These are phyloP conservation scores for Hoplodrina blanda DNA, from an alignment of 2,888 invertebrate species.

Conservation along the genomic window DNA sequence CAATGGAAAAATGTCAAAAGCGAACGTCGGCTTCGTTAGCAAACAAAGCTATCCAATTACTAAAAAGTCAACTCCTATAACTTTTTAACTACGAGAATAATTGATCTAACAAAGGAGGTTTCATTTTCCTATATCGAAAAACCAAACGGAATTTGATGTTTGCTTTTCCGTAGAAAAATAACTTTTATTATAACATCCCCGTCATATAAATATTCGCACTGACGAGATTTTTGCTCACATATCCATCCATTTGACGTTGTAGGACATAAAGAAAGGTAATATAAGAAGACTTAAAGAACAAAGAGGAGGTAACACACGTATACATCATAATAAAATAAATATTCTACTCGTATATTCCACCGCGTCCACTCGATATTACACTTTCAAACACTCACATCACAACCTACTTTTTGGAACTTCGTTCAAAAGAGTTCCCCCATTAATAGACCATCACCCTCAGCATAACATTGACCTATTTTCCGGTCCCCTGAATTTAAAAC, in stretches of 20 bases:
- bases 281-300: not conserved
- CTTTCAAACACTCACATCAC: too few species aligned
- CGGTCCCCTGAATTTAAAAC: slow-evolving; percentile 37
- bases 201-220: not conserved
- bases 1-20: not conserved
- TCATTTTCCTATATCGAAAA: too few species aligned
- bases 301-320: too few species aligned
- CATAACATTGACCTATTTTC: slow-evolving; percentile 56
- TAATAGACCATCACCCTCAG: slow-evolving; percentile 13
- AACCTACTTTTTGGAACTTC: not conserved
- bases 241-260: not conserved
- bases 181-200: too few species aligned
- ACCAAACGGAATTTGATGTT: too few species aligned
- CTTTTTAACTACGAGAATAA: not conserved
- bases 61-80: not conserved
- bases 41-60: not conserved
- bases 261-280: not conserved
- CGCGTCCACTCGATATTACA: too few species aligned
- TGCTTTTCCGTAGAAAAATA: too few species aligned
- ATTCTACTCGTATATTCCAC: too few species aligned
- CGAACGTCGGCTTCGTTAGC: not conserved
- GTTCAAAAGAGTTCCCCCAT: slow-evolving; percentile 6
- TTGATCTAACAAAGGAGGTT: not conserved
- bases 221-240: not conserved
- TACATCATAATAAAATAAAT: too few species aligned